Conservation (phyloP, 2,888 invertebrate genomes). For the Willowsia nigromaculata region DNA sequence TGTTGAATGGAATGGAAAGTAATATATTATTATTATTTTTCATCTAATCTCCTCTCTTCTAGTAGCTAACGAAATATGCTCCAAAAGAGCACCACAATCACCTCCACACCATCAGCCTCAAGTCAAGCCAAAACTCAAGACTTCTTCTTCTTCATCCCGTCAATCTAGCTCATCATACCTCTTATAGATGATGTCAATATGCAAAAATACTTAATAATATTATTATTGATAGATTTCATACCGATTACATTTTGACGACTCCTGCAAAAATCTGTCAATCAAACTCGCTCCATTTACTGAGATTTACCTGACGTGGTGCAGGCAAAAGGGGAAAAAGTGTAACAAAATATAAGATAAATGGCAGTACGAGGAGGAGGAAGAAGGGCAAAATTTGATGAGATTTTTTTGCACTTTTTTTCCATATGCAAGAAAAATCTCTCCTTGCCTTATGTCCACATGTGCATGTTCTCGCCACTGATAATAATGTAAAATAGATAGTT, state of each 20-base stretch:
- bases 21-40: not conserved
- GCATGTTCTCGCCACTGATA: slow-evolving; percentile 1
- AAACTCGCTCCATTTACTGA: slow-evolving; percentile 35
- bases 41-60: not conserved
- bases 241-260: slow-evolving; percentile 34
- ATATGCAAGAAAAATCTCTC: not conserved
- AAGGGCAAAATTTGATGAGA: not conserved
- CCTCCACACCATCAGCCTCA: not conserved
- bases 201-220: not conserved
- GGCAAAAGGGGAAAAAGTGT: not conserved
- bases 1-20: not conserved
- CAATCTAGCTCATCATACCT: not conserved
- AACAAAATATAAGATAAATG: not conserved
- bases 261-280: slow-evolving; percentile 47
- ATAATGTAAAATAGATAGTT: slow-evolving; percentile 21
- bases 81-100: not conserved
- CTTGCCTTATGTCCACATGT: not conserved
- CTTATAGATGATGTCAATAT: not conserved
- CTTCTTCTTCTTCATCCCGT: not conserved
- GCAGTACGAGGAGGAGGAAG: not conserved
- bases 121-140: not conserved
- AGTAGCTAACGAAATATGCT: not conserved
- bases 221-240: slow-evolving; percentile 29
- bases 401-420: slow-evolving; percentile 9
- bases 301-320: not conserved